These are phyloP conservation scores for Neodiprion fabricii DNA, from an alignment of 1,140 invertebrate species.

Conservation along the genomic window DNA sequence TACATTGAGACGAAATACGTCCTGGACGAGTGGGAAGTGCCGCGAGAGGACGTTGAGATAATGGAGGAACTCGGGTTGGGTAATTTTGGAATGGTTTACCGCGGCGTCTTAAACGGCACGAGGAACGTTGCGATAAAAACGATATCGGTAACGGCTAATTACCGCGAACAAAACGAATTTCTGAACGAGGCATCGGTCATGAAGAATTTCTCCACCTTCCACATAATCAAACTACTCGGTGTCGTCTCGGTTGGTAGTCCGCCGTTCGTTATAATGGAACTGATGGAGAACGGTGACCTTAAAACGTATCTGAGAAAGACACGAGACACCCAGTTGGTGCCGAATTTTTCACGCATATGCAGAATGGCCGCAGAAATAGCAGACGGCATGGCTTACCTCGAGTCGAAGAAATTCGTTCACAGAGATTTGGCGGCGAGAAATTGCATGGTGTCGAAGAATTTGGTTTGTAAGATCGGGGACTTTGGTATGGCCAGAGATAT, in stretches of 20 bases:
- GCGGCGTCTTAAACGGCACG: conserved; percentile 57
- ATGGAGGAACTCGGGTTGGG: conserved; percentile 70
- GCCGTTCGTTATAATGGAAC: conserved; percentile 77
- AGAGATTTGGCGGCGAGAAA: conserved; percentile 81
- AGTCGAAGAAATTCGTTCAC: conserved; percentile 77
- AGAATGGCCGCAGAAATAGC: conserved; percentile 80
- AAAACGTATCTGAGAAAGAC: conserved; percentile 68
- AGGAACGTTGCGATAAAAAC: conserved; percentile 74
- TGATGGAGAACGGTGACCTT: conserved; percentile 78
- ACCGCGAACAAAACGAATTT: conserved; percentile 67
- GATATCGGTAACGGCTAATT: conserved; percentile 63
- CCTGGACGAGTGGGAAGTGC: conserved; percentile 74
- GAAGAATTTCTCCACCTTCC: conserved; percentile 66
- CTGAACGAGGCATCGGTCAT: conserved; percentile 72
- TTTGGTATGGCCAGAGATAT: conserved; percentile 77
- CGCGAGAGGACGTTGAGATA: conserved; percentile 65
- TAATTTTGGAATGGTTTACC: conserved; percentile 75
- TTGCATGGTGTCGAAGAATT: conserved; percentile 75
- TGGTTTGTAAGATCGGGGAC: conserved; percentile 77
- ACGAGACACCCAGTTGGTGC: conserved; percentile 43
- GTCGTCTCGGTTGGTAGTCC: conserved; percentile 73
- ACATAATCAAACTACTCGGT: conserved; percentile 75
- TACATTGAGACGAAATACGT: conserved; percentile 61
- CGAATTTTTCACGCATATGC: conserved; percentile 55
- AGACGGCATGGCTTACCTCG: conserved; percentile 81